Evolutionary conservation across 2,888 invertebrate genomes (phyloP).

Genomic region (Hirtodrosophila duncani): DNA sequence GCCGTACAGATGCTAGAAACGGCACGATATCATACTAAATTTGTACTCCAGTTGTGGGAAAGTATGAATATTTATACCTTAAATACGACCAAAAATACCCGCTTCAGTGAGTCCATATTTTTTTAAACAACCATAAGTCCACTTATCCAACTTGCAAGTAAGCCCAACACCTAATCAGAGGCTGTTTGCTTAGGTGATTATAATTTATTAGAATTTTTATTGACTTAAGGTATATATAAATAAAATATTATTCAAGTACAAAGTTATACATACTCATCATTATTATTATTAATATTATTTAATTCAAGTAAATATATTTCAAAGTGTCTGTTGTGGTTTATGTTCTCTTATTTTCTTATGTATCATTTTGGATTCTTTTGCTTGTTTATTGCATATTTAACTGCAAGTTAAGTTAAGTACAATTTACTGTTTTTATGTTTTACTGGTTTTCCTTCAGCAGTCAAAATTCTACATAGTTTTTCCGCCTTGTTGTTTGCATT

Average conservation of each 20-base stretch:
- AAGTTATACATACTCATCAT: constrained; percentile 76
- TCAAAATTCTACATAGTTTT: too few relatives aligned
- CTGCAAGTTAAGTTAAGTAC: constrained; percentile 61
- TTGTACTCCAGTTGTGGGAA: too few relatives aligned
- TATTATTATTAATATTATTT: constrained; percentile 75
- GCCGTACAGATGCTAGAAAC: too few relatives aligned
- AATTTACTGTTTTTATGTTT: constrained; percentile 62
- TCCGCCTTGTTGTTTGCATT: constrained; percentile 26
- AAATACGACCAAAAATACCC: too few relatives aligned
- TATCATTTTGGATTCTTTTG: too few relatives aligned
- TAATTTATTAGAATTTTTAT: constrained; percentile 77
- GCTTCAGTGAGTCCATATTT: too few relatives aligned
- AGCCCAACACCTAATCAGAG: too few relatives aligned
- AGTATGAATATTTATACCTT: too few relatives aligned
- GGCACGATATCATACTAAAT: too few relatives aligned
- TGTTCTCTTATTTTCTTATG: constrained; percentile 24
- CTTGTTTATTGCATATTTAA: constrained; percentile 23
- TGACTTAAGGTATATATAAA: constrained; percentile 75
- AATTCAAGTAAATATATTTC: constrained; percentile 74
- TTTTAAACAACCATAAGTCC: too few relatives aligned
- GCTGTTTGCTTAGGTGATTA: constrained; percentile 76
- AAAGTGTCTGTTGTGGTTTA: constrained; percentile 54
- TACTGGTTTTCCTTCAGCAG: constrained; percentile 17
- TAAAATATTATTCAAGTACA: constrained; percentile 78
- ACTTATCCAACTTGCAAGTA: too few relatives aligned